These are phyloP conservation scores for Myripristis jacobus DNA, from an alignment of 2,797 vertebrate species.

Conservation along the genomic window DNA sequence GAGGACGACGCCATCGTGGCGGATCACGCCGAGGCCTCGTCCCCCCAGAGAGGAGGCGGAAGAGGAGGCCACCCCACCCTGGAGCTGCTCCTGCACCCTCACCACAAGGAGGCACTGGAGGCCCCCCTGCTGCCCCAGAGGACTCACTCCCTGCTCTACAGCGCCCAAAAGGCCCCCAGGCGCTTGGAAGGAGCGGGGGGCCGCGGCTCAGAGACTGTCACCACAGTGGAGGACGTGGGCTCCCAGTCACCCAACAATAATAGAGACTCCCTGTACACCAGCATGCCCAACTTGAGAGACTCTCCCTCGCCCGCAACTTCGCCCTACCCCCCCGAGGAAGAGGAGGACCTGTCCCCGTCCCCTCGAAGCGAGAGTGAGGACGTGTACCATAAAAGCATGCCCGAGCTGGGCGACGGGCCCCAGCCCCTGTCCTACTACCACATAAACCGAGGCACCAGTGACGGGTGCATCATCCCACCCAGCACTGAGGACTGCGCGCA, in stretches of 20 bases:
- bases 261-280: slow-evolving; percentile 98
- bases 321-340: slow-evolving; percentile 89
- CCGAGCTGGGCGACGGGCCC: slow-evolving; percentile 91
- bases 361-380: slow-evolving; percentile 91
- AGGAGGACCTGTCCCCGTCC: slow-evolving; percentile 85
- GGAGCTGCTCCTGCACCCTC: slow-evolving; percentile 89
- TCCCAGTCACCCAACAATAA: slow-evolving; percentile 89
- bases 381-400: slow-evolving; percentile 96
- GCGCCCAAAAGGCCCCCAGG: slow-evolving; percentile 86
- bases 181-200: slow-evolving; percentile 84
- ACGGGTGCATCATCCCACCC: slow-evolving; percentile 92
- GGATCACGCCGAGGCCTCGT: slow-evolving; percentile 88
- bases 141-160: slow-evolving; percentile 99
- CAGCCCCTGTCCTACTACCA: slow-evolving; percentile 96
- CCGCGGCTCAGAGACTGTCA: slow-evolving; percentile 88
- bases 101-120: slow-evolving; percentile 92
- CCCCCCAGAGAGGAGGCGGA: slow-evolving; percentile 81
- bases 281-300: slow-evolving; percentile 99
- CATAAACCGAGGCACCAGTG: slow-evolving; percentile 93
- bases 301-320: slow-evolving; percentile 88
- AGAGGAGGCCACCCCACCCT: slow-evolving; percentile 87
- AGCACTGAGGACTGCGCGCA: slow-evolving; percentile 89
- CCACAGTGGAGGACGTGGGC: slow-evolving; percentile 84
- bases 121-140: slow-evolving; percentile 96
- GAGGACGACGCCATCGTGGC: slow-evolving; percentile 92